These are phyloP conservation scores for Conus betulinus DNA, from an alignment of 1,140 invertebrate species.

Conservation along the genomic window DNA sequence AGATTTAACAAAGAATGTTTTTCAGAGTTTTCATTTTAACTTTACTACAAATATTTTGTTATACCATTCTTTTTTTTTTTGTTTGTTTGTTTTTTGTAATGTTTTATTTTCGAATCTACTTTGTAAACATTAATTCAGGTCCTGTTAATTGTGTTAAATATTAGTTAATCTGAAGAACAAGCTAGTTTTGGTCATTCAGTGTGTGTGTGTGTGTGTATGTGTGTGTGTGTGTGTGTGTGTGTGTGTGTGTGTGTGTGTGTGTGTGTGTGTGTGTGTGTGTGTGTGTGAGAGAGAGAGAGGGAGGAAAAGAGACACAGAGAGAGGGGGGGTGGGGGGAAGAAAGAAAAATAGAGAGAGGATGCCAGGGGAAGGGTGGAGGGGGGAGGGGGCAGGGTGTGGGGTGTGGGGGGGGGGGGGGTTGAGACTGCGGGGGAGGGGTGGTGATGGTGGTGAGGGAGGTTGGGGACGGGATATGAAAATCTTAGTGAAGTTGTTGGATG, in stretches of 20 bases:
- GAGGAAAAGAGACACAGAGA: too few relatives aligned
- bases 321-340: too few relatives aligned
- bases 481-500: too few relatives aligned
- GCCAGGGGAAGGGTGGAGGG: background rate
- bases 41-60: background rate
- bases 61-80: background rate
- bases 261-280: slow-evolving; percentile 15
- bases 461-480: background rate
- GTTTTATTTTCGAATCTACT: background rate
- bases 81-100: too few relatives aligned
- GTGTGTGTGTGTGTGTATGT: background rate
- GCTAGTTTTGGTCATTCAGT: background rate
- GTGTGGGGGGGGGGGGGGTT: too few relatives aligned
- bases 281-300: slow-evolving; percentile 14
- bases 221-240: background rate
- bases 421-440: too few relatives aligned
- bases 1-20: background rate
- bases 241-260: slow-evolving; percentile 28
- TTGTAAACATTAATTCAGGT: background rate
- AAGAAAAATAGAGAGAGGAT: background rate
- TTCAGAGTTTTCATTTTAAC: background rate
- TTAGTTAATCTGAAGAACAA: too few relatives aligned
- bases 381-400: too few relatives aligned
- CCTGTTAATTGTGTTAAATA: too few relatives aligned
- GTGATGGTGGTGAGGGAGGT: too few relatives aligned